A percentile compares a stretch with the other conserved stretches of the same genome.
These are phyloP conservation scores for Malurus elegans DNA, from an alignment of 2,113 vertebrate species.

Conservation along the genomic window DNA sequence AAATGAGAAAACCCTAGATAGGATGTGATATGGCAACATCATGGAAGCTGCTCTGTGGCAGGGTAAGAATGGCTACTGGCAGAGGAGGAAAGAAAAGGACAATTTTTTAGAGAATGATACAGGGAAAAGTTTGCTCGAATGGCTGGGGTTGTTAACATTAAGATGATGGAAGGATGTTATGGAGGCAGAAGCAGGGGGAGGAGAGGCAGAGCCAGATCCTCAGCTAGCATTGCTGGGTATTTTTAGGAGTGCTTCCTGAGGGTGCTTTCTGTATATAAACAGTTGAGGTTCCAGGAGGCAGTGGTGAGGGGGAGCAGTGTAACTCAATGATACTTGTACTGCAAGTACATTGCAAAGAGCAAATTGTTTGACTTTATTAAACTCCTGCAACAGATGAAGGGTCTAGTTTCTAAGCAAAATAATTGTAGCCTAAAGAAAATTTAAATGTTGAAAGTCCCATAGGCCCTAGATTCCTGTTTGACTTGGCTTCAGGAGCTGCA, in stretches of 20 bases:
- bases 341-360: slow-evolving; percentile 39
- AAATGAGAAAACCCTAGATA: background rate
- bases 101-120: background rate
- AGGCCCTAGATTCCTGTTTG: background rate
- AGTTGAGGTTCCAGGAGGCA: background rate
- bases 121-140: background rate
- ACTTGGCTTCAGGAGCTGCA: background rate
- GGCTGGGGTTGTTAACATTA: background rate
- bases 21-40: background rate
- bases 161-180: background rate
- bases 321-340: slow-evolving; percentile 10
- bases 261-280: slow-evolving; percentile 42
- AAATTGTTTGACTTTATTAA: slow-evolving; percentile 52
- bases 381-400: slow-evolving; percentile 41
- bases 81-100: background rate
- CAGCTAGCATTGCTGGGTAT: background rate
- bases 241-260: slow-evolving; percentile 48
- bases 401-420: slow-evolving; percentile 40
- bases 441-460: background rate
- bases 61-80: background rate
- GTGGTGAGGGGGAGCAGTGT: background rate
- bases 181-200: background rate
- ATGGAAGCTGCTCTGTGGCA: background rate
- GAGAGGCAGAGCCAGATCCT: slow-evolving; percentile 1
- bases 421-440: slow-evolving; percentile 34